phyloP scores from a whole-genome alignment of 2,888 invertebrate species.

The Poecilus cupreus region DNA sequence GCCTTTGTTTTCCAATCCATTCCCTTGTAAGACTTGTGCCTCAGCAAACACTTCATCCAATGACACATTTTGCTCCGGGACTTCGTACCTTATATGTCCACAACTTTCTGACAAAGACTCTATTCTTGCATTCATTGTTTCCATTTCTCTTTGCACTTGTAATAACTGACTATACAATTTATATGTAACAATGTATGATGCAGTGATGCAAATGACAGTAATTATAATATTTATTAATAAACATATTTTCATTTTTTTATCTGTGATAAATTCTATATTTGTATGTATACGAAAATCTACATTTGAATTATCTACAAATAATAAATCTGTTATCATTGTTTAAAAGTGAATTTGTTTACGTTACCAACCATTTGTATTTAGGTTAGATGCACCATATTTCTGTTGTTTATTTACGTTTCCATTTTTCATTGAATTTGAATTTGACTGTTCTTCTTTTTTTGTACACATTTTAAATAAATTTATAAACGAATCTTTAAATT shows the following conservation, averaged over 20 bases:
- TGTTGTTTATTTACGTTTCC: slow-evolving; percentile 38
- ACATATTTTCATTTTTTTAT: slow-evolving; percentile 53
- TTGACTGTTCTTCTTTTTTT: slow-evolving; percentile 34
- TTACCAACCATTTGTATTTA: slow-evolving; percentile 50
- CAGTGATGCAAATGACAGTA: slow-evolving; percentile 32
- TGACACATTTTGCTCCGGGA: not conserved
- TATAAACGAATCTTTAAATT: not conserved
- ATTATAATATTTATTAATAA: slow-evolving; percentile 42
- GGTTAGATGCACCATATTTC: slow-evolving; percentile 28
- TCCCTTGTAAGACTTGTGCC: not conserved
- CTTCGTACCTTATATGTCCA: slow-evolving; percentile 7
- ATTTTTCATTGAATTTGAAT: slow-evolving; percentile 35
- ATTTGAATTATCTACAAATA: slow-evolving; percentile 41
- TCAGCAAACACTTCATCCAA: not conserved
- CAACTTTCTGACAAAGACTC: not conserved
- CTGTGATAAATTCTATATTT: slow-evolving; percentile 46
- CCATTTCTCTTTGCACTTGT: slow-evolving; percentile 35
- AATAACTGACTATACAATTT: slow-evolving; percentile 44
- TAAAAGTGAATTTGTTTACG: slow-evolving; percentile 22
- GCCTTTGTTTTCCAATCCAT: not conserved
- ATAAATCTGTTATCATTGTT: not conserved
- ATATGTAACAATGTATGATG: slow-evolving; percentile 15
- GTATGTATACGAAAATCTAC: slow-evolving; percentile 51
- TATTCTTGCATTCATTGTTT: slow-evolving; percentile 21
- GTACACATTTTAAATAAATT: slow-evolving; percentile 44